A percentile compares a stretch with the other conserved stretches of the same genome.
phyloP scores from a whole-genome alignment of 2,888 invertebrate genomes.

The Scelioninae gen. 1 region DNA sequence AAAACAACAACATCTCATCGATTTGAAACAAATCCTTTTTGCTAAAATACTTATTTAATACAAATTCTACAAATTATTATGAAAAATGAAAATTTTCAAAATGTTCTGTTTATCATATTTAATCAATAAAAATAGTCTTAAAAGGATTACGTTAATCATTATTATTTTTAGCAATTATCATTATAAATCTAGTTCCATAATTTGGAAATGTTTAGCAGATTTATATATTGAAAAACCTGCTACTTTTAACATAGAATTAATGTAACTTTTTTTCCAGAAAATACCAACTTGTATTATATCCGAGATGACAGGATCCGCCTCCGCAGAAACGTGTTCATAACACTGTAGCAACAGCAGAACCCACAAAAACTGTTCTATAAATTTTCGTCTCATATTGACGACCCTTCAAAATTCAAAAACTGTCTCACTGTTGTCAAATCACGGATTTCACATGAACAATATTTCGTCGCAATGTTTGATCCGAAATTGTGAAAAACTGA shows the following conservation, averaged over 20 bases:
- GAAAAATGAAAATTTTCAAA: too few relatives aligned
- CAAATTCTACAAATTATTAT: too few relatives aligned
- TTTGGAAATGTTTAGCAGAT: too few relatives aligned
- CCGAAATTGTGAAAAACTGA: constrained; percentile 8
- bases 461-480: background rate
- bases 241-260: constrained; percentile 1
- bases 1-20: background rate
- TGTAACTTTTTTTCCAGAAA: constrained; percentile 10
- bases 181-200: too few relatives aligned
- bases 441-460: constrained; percentile 52
- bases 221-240: too few relatives aligned
- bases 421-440: constrained; percentile 43
- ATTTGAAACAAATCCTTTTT: too few relatives aligned
- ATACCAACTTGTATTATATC: constrained; percentile 68
- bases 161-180: too few relatives aligned
- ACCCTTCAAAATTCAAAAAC: constrained; percentile 32
- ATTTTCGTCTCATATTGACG: constrained; percentile 75
- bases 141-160: too few relatives aligned
- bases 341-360: constrained; percentile 72
- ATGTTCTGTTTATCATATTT: too few relatives aligned
- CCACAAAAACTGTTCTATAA: constrained; percentile 75
- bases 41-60: too few relatives aligned
- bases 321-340: constrained; percentile 72
- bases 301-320: constrained; percentile 77
- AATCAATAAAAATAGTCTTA: too few relatives aligned